Conservation (phyloP, 2,797 vertebrate species). For the Melanotaenia trifasciata region DNA sequence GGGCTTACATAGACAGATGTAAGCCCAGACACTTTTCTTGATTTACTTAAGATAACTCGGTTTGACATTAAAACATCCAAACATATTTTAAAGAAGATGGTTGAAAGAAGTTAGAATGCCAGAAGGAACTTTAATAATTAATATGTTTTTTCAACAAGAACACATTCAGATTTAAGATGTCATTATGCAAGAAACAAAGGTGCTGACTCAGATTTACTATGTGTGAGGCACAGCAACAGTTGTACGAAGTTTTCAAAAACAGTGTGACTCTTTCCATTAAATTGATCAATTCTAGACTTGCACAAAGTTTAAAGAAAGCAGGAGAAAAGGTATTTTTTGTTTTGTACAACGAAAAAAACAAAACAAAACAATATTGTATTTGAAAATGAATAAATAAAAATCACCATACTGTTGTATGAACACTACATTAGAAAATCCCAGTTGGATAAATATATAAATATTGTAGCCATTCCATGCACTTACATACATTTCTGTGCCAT, state of each 20-base stretch:
- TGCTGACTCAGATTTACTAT: not conserved
- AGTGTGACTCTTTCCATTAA: not conserved
- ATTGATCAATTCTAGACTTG: too few relatives aligned
- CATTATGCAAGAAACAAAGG: not conserved
- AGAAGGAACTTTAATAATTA: not conserved
- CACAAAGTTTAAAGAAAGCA: too few relatives aligned
- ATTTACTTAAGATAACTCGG: not conserved
- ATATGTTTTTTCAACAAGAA: not conserved
- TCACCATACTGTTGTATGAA: not conserved
- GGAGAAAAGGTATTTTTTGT: too few relatives aligned
- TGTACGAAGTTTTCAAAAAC: not conserved
- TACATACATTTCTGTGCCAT: slow-evolving; percentile 36
- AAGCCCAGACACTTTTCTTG: not conserved
- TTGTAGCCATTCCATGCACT: slow-evolving; percentile 45
- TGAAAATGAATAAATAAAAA: too few relatives aligned
- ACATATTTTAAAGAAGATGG: not conserved
- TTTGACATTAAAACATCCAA: not conserved
- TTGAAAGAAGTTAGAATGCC: not conserved
- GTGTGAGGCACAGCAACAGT: not conserved
- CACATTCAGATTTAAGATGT: not conserved
- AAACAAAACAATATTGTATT: too few relatives aligned
- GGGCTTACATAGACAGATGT: not conserved
- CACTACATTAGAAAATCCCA: not conserved
- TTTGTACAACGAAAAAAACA: too few relatives aligned
- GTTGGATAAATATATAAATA: slow-evolving; percentile 12